Evolutionary conservation across 2,113 vertebrate species (phyloP), one percentile per base, ranked within the genome.

Genomic region (Pangasianodon gigas): DNA sequence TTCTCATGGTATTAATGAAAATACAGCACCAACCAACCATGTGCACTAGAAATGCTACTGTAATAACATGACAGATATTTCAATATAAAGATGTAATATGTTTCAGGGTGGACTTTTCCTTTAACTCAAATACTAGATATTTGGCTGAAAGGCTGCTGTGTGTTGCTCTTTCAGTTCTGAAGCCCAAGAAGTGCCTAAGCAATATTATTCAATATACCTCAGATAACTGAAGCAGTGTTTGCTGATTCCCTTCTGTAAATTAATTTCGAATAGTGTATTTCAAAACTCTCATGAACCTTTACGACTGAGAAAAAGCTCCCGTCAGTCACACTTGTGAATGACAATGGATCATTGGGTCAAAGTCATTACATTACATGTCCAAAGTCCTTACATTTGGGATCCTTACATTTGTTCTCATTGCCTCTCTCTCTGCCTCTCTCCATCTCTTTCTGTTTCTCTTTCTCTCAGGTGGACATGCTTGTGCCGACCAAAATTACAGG

Each of bases 401-500:
- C 86, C 19, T 89, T 44, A 60, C 21, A 60, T 84, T 60, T 14
- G 19, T 41, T 84, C 56, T 60, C 19, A 41, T 13, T 82, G 26
- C 13, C 37, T 75, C 21, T 44, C 1, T 58, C 19, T 21, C 48
- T 44, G 1, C 37, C 19, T 37, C 44, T 82, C 88, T 89, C 77
- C 60, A 18, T 80, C n/a, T 81, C 69, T 79, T 14, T 87, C 14
- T 86, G 6, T 85, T 13, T 90, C 18, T 69, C 0, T 89, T 13
- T 65, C 74, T 88, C 58, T 92, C 91, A 99, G 98, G 95, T 99
- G 92, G 98, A 99, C 92, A 96, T 99, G 92, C 97, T 97, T 75
- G 93, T 96, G 46, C 97, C 97, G 32, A 98, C 97, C 74, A 99
- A 99, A 96, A 96, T 99, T 92, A 99, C 98, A 11, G 98, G 98